phyloP scores from a whole-genome alignment of 2,797 vertebrate genomes.

The Hippoglossus hippoglossus region DNA sequence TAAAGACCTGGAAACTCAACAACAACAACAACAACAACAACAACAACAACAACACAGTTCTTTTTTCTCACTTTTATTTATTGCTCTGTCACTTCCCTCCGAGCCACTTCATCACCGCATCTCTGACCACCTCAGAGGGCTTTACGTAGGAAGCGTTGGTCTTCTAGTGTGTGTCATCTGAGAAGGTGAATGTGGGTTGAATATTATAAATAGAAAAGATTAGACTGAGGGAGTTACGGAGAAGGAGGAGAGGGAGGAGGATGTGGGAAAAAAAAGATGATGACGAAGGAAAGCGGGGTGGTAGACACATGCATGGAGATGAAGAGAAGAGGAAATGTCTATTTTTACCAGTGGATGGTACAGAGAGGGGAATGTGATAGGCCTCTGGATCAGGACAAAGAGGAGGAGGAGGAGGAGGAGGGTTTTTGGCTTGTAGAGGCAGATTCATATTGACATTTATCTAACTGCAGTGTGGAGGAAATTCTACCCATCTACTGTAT shows the following conservation, averaged over 20 bases:
- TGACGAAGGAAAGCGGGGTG: conserved; percentile 59
- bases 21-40: background rate
- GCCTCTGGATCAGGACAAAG: conserved; percentile 46
- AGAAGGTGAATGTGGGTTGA: conserved; percentile 75
- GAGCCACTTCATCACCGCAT: conserved; percentile 22
- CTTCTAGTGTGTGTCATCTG: conserved; percentile 53
- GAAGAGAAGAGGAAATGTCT: conserved; percentile 63
- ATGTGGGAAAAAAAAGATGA: conserved; percentile 54
- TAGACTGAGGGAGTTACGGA: conserved; percentile 43
- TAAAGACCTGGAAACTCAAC: no score
- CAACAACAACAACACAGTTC: background rate
- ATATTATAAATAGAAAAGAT: conserved; percentile 77
- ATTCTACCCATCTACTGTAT: conserved; percentile 53
- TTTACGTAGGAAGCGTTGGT: conserved; percentile 48
- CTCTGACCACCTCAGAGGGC: conserved; percentile 44
- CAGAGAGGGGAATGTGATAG: conserved; percentile 66
- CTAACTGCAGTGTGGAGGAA: conserved; percentile 65
- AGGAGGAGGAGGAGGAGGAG: conserved; percentile 28
- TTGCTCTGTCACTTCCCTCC: conserved; percentile 12
- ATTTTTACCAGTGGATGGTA: conserved; percentile 69
- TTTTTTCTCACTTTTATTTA: conserved; percentile 24
- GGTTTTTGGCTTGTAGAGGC: conserved; percentile 50
- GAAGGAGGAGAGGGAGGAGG: conserved; percentile 46
- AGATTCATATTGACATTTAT: conserved; percentile 51
- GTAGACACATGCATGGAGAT: conserved; percentile 54